Evolutionary conservation across 2,888 invertebrate genomes (phyloP).

Genomic region (Tubulanus polymorphus): DNA sequence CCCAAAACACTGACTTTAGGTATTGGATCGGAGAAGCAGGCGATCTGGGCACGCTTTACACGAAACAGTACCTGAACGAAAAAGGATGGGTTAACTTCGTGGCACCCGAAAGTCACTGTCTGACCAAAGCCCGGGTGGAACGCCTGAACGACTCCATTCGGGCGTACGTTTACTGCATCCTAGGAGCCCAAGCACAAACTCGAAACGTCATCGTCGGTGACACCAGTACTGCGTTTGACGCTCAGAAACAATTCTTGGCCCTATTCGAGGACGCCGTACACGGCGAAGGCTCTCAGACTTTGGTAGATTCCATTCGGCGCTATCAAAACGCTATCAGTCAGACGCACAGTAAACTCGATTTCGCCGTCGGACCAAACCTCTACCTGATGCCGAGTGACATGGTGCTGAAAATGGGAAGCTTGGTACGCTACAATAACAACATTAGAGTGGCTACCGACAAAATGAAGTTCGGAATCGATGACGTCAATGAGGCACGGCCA

Average conservation of each 20-base stretch:
- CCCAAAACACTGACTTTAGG: background rate
- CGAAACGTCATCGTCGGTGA: background rate
- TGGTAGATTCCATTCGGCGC: background rate
- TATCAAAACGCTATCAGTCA: background rate
- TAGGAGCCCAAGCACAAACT: background rate
- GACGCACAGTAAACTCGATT: background rate
- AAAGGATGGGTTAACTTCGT: too few relatives aligned
- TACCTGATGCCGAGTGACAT: too few relatives aligned
- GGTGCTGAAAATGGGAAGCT: too few relatives aligned
- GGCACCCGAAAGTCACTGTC: too few relatives aligned
- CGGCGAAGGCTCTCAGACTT: background rate
- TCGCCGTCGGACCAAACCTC: too few relatives aligned
- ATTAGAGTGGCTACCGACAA: too few relatives aligned
- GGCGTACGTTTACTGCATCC: background rate
- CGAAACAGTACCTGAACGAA: too few relatives aligned
- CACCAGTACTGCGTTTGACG: background rate
- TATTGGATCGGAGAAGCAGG: background rate
- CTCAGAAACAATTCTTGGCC: background rate
- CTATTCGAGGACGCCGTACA: background rate
- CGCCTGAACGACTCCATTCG: constrained; percentile 1
- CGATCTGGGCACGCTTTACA: background rate
- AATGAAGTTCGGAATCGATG: too few relatives aligned
- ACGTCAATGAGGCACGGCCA: too few relatives aligned
- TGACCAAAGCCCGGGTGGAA: too few relatives aligned
- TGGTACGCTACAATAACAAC: too few relatives aligned